Conservation (phyloP, 2,113 vertebrate genomes). For the Entomyzon cyanotis region DNA sequence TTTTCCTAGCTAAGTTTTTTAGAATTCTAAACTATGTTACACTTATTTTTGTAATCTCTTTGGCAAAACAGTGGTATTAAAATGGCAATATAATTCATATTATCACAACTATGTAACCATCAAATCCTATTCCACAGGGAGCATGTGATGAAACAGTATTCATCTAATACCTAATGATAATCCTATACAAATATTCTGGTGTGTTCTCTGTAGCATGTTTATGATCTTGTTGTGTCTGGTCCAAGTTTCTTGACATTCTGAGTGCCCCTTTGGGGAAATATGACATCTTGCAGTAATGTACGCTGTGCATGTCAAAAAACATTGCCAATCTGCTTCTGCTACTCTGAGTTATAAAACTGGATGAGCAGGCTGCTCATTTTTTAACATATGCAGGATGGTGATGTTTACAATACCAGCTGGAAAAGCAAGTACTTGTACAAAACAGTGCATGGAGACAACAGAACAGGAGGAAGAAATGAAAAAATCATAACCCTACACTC, state of each 20-base stretch:
- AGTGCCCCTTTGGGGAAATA: slow-evolving; percentile 48
- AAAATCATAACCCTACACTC: accelerated
- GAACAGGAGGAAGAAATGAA: not conserved
- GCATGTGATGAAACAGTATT: not conserved
- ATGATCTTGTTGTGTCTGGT: slow-evolving; percentile 53
- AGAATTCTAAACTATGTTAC: not conserved
- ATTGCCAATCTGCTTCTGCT: slow-evolving; percentile 55
- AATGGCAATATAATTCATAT: not conserved
- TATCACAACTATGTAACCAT: not conserved
- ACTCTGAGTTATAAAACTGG: slow-evolving; percentile 42
- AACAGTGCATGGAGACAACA: not conserved
- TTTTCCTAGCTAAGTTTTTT: not conserved
- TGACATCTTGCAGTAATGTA: slow-evolving; percentile 57
- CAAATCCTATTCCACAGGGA: not conserved
- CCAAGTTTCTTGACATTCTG: slow-evolving; percentile 64
- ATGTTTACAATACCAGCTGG: slow-evolving; percentile 52
- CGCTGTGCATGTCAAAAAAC: slow-evolving; percentile 39
- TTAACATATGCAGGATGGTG: slow-evolving; percentile 8
- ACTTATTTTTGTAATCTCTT: not conserved
- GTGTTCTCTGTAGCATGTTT: slow-evolving; percentile 37
- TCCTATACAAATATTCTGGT: slow-evolving; percentile 24
- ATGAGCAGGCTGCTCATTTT: slow-evolving; percentile 46
- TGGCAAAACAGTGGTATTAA: not conserved
- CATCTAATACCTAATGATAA: slow-evolving; percentile 35
- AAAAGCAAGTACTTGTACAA: slow-evolving; percentile 12